Evolutionary conservation across 2,797 vertebrate species (phyloP).

Genomic region (Uromys caudimaculatus): DNA sequence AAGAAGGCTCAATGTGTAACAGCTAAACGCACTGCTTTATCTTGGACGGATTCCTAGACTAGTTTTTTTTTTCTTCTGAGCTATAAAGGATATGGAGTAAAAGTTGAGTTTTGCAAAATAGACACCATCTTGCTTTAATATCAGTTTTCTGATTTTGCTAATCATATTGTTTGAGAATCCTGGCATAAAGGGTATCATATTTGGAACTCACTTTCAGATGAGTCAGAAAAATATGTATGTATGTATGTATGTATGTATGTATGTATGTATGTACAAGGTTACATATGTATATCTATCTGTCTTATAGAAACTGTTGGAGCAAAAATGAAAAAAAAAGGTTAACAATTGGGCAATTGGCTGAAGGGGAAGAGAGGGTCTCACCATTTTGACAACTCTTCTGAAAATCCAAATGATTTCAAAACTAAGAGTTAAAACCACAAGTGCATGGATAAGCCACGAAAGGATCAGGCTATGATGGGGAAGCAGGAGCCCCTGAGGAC

Average conservation of each 20-base stretch:
- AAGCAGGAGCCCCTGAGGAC: background rate
- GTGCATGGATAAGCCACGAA: background rate
- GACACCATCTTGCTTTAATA: background rate
- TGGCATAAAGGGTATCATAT: background rate
- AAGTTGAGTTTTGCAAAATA: slow-evolving; percentile 31
- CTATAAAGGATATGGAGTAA: background rate
- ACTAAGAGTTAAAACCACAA: background rate
- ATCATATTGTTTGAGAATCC: slow-evolving; percentile 2
- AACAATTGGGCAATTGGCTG: background rate
- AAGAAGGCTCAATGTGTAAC: background rate
- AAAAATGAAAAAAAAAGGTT: background rate
- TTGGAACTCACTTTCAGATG: slow-evolving; percentile 35
- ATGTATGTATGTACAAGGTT: background rate
- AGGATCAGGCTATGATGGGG: background rate
- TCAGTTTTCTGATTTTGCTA: slow-evolving; percentile 48
- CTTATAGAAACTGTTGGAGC: background rate
- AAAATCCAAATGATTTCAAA: slow-evolving; percentile 34
- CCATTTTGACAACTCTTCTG: background rate
- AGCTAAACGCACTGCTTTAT: background rate
- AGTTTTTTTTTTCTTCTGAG: background rate
- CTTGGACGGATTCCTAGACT: background rate
- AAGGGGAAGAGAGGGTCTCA: background rate
- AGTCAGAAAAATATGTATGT: background rate
- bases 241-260: background rate
- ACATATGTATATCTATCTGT: background rate